Base-by-base conservation (phyloP, 2,888 invertebrate genomes). In the Synanthedon formicaeformis region DNA sequence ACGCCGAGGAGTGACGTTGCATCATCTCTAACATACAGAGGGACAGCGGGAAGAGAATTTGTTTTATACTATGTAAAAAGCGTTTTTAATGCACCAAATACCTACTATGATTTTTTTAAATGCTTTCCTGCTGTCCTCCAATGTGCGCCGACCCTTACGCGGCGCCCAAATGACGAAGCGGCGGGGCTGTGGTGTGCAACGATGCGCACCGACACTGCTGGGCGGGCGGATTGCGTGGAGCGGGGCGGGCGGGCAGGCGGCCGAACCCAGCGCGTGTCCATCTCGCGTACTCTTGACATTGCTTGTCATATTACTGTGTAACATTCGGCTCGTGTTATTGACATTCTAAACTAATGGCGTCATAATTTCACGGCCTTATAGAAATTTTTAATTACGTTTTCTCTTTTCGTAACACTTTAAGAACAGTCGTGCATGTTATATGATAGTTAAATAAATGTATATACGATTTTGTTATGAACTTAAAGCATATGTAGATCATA, bases 251-350 rank as follows among this genome's bases (percentile, higher is more conserved):
- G 50, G 11, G 49, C 49, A 23, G 1, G 10, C 34, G 10, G 10
- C 10, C 34, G 34, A 34, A 34, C 8, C 34, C 34, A 45, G 57
- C 59, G 57, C 54, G 60, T 55, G 58, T 56, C 60, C 65, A 66
- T 63, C 62, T 64, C 62, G 60, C 50, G 76, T 82, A 80, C 68
- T 77, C 83, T 84, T 83, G 82, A 84, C 84, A 82, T 83, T 85
- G 82, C 72, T 58, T 59, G 60, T 60, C 13, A 13, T 59, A 65
- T 70, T 73, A 70, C 62, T 67, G 64, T 34, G 65, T 58, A 56
- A 56, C 57, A 56, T 55, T 66, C 58, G 58, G 66, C 69, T 65
- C 64, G 60, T 63, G 63, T 59, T 61, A 68, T 71, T 75, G 71
- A 69, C 75, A 73, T 78, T 67, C 68, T 72, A 72, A 60, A 55